Base-by-base conservation (phyloP, 2,888 invertebrate species). In the Neuroscelio doddi region DNA sequence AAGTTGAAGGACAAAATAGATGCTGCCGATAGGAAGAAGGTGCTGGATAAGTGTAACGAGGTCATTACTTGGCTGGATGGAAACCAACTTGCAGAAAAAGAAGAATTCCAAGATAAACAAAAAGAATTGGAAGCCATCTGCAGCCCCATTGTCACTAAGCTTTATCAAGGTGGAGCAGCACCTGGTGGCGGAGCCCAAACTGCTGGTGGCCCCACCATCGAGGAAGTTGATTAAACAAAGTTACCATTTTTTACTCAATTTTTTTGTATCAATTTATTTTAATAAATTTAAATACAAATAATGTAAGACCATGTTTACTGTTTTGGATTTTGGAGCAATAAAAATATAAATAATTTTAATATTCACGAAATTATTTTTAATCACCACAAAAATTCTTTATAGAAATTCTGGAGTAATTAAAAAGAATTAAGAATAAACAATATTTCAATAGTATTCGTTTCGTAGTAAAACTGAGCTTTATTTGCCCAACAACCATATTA, bases 171-270 rank as follows among this genome's bases (percentile, higher is more conserved):
- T 49, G 90, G 90, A 58, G 52, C 86, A 85, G 80, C 86, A 3
- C 65, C 71, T 0, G 74, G 66, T 2, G 76, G 84, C 15, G 85
- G 84, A 16, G 50, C 50, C 27, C 80, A 78, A 24, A 82, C 83
- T 41, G 86, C 83, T 24, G 81, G 62, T 14, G 21, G 21, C 77
- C 94, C 95, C 80, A 94, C 94, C 85, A 94, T 95, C 85, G 95
- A 95, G 87, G 94, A 95, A 88, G 64, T 64, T 17, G 64, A 64
- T 41, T 64, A 45, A 50, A 32, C 10, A 36, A 36, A 36, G 36
- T 14, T 36, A 14, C 2, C 36, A 15, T 17, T 39, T 39, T 39
- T n/a, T 17, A 39, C n/a, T n/a, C n/a, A 36, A 36, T 10, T 36
- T 1, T 12, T 30, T 9, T 30, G n/a, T n/a, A n/a, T 30, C 21